A percentile compares a stretch with the other conserved stretches of the same genome.
phyloP scores from a whole-genome alignment of 2,797 vertebrate genomes.

The Onychomys torridus region DNA sequence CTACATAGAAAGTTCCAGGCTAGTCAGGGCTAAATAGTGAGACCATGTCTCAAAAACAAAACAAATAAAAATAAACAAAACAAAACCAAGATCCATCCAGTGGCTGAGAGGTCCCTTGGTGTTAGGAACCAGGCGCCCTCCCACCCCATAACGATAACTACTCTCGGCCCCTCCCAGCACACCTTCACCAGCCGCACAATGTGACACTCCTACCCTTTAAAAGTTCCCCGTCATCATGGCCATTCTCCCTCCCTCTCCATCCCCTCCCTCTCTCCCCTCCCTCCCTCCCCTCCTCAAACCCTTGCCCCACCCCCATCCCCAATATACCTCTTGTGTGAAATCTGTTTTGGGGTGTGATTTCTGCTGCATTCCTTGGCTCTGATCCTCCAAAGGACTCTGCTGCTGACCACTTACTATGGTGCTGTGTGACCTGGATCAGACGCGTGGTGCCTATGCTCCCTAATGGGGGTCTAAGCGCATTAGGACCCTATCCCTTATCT shows the following conservation, averaged over 20 bases:
- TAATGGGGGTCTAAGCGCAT: not conserved
- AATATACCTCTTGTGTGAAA: not conserved
- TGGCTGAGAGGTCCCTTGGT: not conserved
- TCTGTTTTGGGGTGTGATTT: not conserved
- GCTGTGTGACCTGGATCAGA: not conserved
- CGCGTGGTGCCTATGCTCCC: not conserved
- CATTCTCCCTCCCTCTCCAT: not conserved
- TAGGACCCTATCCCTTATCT: not conserved
- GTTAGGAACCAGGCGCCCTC: not conserved
- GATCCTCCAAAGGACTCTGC: not conserved
- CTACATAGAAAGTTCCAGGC: not conserved
- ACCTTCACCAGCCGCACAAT: not conserved
- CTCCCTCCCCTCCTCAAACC: too few species aligned
- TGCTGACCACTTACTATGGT: not conserved
- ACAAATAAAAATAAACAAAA: not conserved
- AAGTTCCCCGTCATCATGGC: not conserved
- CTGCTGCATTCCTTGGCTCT: not conserved
- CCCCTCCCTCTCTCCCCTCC: not conserved
- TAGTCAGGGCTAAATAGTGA: not conserved
- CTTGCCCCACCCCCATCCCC: too few species aligned
- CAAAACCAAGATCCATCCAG: not conserved
- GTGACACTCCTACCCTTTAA: not conserved
- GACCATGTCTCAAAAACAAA: not conserved
- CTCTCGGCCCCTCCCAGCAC: not conserved
- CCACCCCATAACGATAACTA: not conserved